Base-by-base conservation (phyloP, 2,888 invertebrate genomes). In the Eurois occulta region DNA sequence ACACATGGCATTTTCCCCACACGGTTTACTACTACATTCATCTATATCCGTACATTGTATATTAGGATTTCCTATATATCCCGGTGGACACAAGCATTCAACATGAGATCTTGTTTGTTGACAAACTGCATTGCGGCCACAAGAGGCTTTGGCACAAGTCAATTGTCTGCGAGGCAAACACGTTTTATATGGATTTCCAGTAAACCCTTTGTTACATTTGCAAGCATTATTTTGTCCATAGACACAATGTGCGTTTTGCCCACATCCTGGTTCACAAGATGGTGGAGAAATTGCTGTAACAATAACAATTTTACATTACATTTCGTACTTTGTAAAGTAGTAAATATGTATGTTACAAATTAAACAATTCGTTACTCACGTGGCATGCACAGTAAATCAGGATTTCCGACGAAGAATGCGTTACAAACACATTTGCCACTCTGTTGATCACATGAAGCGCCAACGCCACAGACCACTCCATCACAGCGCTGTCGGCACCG, bases 401-500 rank as follows among this genome's bases (percentile, higher is more conserved):
- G 99, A 93, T 99, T 98, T 90, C 99, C 99, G 84, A 98, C 97
- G 92, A 99, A 99, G 92, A 98, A 98, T 24, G 98, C 98, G 92
- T 99, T 98, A 91, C 99, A 99, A 68, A 98, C 97, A 93, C 99
- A 99, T 95, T 98, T 98, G 84, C 98, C 99, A 48, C 97, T 98
- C 73, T 97, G 97, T 89, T 97, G 97, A 91, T 99, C 98, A 92
- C 99, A 99, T 72, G 98, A 97, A 28, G 99, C 99, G 13, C 99
- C 99, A 55, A 99, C 97, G 13, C 99, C 99, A 91, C 99, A 99
- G 24, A 98, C 97, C 18, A 98, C 97, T 55, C 98, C 98, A 88
- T 99, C 98, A 91, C 99, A 99, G 28, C 98, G 97, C 91, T 99
- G 98, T 91, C 99, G 98, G 93, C 99, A 99, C 81, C 99, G 97